These are phyloP conservation scores for Zosterops japonicus DNA, from an alignment of 2,113 vertebrate genomes.

Conservation along the genomic window DNA sequence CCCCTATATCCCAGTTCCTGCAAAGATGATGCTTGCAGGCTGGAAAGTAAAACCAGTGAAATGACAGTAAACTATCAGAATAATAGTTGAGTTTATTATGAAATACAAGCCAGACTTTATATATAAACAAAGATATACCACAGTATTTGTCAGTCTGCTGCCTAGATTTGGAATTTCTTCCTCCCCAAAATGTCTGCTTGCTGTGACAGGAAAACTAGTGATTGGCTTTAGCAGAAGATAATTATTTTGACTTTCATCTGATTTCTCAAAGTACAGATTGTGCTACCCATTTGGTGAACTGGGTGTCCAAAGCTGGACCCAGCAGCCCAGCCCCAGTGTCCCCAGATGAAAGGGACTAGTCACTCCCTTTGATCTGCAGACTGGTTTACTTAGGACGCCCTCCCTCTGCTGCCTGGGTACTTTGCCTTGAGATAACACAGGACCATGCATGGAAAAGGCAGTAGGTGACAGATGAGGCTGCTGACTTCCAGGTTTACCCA, in stretches of 20 bases:
- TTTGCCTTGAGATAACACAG: background rate
- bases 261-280: background rate
- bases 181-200: background rate
- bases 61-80: background rate
- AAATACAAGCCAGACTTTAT: background rate
- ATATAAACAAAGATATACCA: background rate
- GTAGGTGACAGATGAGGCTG: background rate
- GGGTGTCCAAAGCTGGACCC: background rate
- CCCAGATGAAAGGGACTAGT: background rate
- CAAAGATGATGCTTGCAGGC: background rate
- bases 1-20: background rate
- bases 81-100: background rate
- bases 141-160: background rate
- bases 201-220: background rate
- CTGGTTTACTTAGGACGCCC: background rate
- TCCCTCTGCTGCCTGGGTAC: too few species aligned
- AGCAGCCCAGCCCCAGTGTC: background rate
- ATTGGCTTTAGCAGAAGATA: background rate
- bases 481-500: background rate
- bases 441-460: background rate
- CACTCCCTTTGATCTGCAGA: background rate
- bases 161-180: background rate
- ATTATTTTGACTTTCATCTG: background rate
- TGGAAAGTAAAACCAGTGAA: constrained; percentile 10
- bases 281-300: background rate